Conservation (phyloP, 2,888 invertebrate genomes). For the Scaptomyza parva region DNA sequence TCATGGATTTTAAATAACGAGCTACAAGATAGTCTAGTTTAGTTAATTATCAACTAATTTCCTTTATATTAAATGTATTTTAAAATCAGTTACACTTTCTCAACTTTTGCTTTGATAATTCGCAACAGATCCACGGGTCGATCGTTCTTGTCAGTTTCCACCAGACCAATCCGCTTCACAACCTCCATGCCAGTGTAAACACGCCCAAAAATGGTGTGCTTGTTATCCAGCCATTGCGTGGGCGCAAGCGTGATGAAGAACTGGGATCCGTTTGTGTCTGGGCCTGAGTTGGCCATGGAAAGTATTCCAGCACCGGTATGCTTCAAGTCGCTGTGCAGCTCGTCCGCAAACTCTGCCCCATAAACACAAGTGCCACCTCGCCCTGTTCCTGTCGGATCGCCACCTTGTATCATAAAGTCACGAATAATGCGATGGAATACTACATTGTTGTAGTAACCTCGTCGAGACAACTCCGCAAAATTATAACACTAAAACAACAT, state of each 20-base stretch:
- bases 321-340: conserved; percentile 96
- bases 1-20: conserved; percentile 86
- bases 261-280: conserved; percentile 98
- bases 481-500: conserved; percentile 89
- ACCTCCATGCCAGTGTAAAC: conserved; percentile 95
- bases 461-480: conserved; percentile 96
- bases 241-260: conserved; percentile 99
- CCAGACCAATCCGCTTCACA: conserved; percentile 95
- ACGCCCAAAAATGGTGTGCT: conserved; percentile 98
- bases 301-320: conserved; percentile 96
- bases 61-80: conserved; percentile 10
- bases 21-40: conserved; percentile 30
- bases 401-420: conserved; percentile 97
- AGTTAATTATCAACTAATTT: conserved; percentile 3
- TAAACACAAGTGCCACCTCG: conserved; percentile 98
- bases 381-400: conserved; percentile 98
- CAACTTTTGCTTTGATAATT: conserved; percentile 88
- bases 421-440: conserved; percentile 98
- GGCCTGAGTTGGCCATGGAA: conserved; percentile 99
- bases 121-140: conserved; percentile 95
- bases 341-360: conserved; percentile 97
- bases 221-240: conserved; percentile 98
- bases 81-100: conserved; percentile 72
- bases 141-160: conserved; percentile 97
- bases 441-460: conserved; percentile 98